Conservation (phyloP, 1,140 invertebrate genomes). For the Pseudomyrmex sp. region DNA sequence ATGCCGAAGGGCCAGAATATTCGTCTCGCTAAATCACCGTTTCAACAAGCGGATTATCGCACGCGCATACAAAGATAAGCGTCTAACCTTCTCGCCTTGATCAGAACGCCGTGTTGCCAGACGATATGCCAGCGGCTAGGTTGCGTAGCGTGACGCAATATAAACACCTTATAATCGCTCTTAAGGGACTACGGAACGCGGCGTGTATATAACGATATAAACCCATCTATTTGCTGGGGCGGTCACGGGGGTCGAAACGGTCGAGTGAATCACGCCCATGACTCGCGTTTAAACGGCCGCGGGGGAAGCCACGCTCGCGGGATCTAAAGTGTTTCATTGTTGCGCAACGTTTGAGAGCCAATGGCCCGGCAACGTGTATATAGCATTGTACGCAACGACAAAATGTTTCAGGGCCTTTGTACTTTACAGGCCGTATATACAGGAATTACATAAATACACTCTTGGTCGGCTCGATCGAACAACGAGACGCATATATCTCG, state of each 20-base stretch:
- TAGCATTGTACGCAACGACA: conserved; percentile 42
- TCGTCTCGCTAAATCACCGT: conserved; percentile 41
- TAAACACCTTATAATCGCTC: conserved; percentile 74
- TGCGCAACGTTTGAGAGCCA: conserved; percentile 47
- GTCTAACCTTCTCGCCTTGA: conserved; percentile 25
- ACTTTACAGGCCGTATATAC: conserved; percentile 15
- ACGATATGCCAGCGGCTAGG: conserved; percentile 60
- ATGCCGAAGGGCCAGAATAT: not conserved
- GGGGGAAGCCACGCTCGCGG: not conserved
- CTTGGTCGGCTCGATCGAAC: not conserved
- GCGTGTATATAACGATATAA: conserved; percentile 60
- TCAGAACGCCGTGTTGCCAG: conserved; percentile 3
- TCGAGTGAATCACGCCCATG: conserved; percentile 3
- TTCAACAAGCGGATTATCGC: conserved; percentile 46
- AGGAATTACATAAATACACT: conserved; percentile 21
- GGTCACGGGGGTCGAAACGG: not conserved
- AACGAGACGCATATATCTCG: not conserved
- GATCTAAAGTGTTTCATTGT: conserved; percentile 54
- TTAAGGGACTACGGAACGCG: conserved; percentile 59
- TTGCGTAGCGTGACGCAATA: conserved; percentile 63
- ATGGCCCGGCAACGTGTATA: conserved; percentile 40
- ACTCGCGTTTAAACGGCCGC: conserved; percentile 41
- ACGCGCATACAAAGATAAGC: conserved; percentile 41
- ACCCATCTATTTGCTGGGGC: conserved; percentile 55
- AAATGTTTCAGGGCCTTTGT: conserved; percentile 42